Percentiles rank a stretch among this genome's conserved stretches.
Conservation (phyloP, 1,140 invertebrate genomes). For the Elymnias hypermnestra region DNA sequence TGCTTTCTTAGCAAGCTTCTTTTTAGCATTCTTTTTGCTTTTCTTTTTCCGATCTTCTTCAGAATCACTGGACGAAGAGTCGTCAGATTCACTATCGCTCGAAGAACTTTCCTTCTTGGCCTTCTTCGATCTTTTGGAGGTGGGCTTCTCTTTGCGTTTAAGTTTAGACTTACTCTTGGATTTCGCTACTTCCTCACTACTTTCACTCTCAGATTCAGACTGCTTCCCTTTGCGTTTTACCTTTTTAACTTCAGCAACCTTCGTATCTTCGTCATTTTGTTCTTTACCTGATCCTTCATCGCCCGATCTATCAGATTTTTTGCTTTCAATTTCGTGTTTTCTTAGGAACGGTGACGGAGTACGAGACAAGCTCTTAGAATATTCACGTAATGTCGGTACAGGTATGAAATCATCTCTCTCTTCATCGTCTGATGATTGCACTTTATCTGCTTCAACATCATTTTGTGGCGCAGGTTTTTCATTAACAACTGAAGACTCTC, state of each 20-base stretch:
- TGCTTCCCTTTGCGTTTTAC: slow-evolving; percentile 57
- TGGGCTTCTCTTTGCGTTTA: slow-evolving; percentile 65
- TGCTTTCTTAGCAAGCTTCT: slow-evolving; percentile 69
- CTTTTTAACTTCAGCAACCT: slow-evolving; percentile 51
- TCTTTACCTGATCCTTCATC: slow-evolving; percentile 63
- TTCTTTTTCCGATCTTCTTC: slow-evolving; percentile 80
- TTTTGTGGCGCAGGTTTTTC: slow-evolving; percentile 42
- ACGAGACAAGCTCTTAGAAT: slow-evolving; percentile 83
- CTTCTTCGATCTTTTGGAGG: slow-evolving; percentile 74
- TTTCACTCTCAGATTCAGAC: slow-evolving; percentile 66
- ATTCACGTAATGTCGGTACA: slow-evolving; percentile 62
- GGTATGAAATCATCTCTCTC: slow-evolving; percentile 57
- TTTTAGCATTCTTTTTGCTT: slow-evolving; percentile 72
- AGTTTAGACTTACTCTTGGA: slow-evolving; percentile 70
- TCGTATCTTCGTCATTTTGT: slow-evolving; percentile 49
- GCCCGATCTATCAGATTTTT: slow-evolving; percentile 62
- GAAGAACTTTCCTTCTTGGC: slow-evolving; percentile 68
- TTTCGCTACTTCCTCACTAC: slow-evolving; percentile 60
- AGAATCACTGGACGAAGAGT: slow-evolving; percentile 78
- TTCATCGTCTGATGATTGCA: slow-evolving; percentile 68
- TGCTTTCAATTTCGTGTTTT: slow-evolving; percentile 81
- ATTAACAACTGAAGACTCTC: slow-evolving; percentile 65
- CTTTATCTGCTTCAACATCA: slow-evolving; percentile 38
- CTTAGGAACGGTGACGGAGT: slow-evolving; percentile 89
- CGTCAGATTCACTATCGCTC: slow-evolving; percentile 78